Percentiles rank a stretch among this genome's conserved stretches.
These are phyloP conservation scores for Xanthorhoe spadicearia DNA, from an alignment of 2,888 invertebrate genomes.

Conservation along the genomic window DNA sequence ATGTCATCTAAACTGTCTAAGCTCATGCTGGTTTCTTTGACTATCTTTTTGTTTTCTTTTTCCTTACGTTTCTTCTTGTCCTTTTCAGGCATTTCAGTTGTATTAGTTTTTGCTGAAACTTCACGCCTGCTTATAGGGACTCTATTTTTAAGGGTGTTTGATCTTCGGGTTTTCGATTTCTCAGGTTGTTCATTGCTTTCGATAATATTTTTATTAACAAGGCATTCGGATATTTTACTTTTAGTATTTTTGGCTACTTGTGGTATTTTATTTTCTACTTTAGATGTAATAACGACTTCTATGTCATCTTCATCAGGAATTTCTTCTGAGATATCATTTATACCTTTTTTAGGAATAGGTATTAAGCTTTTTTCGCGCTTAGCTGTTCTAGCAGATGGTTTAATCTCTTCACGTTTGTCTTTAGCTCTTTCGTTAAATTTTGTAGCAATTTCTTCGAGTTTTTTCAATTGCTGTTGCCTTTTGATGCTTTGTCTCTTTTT, in stretches of 20 bases:
- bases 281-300: conserved; percentile 3
- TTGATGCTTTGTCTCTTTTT: conserved; percentile 59
- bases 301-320: conserved; percentile 19
- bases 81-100: conserved; percentile 35
- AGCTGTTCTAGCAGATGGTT: conserved; percentile 33
- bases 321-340: conserved; percentile 41
- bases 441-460: conserved; percentile 70
- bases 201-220: conserved; percentile 31
- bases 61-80: conserved; percentile 41
- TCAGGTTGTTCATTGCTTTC: conserved; percentile 23
- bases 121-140: conserved; percentile 35
- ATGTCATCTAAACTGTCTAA: conserved; percentile 72
- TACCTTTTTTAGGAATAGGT: conserved; percentile 59
- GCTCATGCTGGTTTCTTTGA: conserved; percentile 73
- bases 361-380: conserved; percentile 64
- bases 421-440: conserved; percentile 67
- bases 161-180: conserved; percentile 36
- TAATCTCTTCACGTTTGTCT: conserved; percentile 49
- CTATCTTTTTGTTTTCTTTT: conserved; percentile 43
- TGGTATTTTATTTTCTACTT: conserved; percentile 24
- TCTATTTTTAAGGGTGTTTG: conserved; percentile 36
- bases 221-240: conserved; percentile 26
- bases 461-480: conserved; percentile 72
- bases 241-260: conserved; percentile 11
- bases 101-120: conserved; percentile 37